Evolutionary conservation across 2,888 invertebrate species (phyloP).

Genomic region (Megamerina dolium): DNA sequence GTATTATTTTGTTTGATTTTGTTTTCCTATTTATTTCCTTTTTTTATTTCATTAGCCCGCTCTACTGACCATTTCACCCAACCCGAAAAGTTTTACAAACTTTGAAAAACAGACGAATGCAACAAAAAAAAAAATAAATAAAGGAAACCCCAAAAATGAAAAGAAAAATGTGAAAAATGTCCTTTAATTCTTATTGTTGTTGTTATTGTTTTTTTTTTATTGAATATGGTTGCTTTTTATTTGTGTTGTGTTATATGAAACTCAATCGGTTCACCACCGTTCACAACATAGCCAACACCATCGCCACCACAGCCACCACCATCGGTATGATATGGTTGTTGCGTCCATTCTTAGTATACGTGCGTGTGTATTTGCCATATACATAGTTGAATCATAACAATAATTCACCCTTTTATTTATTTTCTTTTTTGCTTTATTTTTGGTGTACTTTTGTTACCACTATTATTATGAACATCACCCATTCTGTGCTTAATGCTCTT

Average conservation of each 20-base stretch:
- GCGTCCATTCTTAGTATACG: too few species aligned
- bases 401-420: slow-evolving; percentile 36
- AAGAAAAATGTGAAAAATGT: slow-evolving; percentile 19
- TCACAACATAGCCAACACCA: background rate
- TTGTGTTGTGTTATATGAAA: background rate
- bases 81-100: too few species aligned
- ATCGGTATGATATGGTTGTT: too few species aligned
- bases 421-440: slow-evolving; percentile 19
- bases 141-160: too few species aligned
- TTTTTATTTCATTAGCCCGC: too few species aligned
- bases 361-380: background rate
- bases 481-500: too few species aligned
- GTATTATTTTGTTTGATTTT: too few species aligned
- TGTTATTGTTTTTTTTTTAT: background rate
- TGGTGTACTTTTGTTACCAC: slow-evolving; percentile 3
- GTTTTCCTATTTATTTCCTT: too few species aligned
- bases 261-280: background rate
- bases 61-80: too few species aligned
- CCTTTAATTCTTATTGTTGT: background rate
- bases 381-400: slow-evolving; percentile 33
- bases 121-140: too few species aligned
- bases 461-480: too few species aligned
- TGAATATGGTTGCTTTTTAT: background rate
- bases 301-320: background rate
- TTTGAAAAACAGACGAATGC: too few species aligned